phyloP scores from a whole-genome alignment of 2,797 vertebrate genomes.

The Enteromius treurensis region DNA sequence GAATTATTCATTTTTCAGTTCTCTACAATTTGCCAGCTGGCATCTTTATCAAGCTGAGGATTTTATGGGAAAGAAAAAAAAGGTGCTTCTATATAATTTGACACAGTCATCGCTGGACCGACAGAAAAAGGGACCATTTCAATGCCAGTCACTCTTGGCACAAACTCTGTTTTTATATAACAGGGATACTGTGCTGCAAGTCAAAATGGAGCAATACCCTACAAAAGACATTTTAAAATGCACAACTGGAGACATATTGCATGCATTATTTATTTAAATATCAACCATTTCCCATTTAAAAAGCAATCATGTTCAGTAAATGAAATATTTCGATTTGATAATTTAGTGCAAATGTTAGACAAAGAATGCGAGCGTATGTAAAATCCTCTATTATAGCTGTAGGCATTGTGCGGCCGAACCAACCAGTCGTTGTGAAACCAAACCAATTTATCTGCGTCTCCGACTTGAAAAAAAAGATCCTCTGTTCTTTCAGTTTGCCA shows the following conservation, averaged over 20 bases:
- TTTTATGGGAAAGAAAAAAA: neutral
- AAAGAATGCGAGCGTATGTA: neutral
- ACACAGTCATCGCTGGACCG: neutral
- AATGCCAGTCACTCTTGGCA: neutral
- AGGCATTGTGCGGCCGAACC: conserved; percentile 7
- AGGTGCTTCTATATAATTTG: neutral
- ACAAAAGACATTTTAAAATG: neutral
- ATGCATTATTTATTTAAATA: conserved; percentile 12
- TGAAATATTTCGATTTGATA: neutral
- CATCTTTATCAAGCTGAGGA: neutral
- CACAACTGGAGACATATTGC: neutral
- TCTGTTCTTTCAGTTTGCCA: conserved; percentile 36
- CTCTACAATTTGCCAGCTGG: neutral
- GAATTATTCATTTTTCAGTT: neutral
- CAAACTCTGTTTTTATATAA: neutral
- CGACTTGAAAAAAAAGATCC: conserved; percentile 14
- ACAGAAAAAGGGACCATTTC: neutral
- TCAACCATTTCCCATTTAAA: neutral
- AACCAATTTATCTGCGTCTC: conserved; percentile 29
- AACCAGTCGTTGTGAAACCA: conserved; percentile 9
- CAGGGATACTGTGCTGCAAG: neutral
- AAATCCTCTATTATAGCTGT: neutral
- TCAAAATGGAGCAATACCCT: neutral
- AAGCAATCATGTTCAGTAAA: neutral
- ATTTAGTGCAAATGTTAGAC: neutral